Evolutionary conservation across 2,888 invertebrate genomes (phyloP).

Genomic region (Lasioglossum leucozonium): DNA sequence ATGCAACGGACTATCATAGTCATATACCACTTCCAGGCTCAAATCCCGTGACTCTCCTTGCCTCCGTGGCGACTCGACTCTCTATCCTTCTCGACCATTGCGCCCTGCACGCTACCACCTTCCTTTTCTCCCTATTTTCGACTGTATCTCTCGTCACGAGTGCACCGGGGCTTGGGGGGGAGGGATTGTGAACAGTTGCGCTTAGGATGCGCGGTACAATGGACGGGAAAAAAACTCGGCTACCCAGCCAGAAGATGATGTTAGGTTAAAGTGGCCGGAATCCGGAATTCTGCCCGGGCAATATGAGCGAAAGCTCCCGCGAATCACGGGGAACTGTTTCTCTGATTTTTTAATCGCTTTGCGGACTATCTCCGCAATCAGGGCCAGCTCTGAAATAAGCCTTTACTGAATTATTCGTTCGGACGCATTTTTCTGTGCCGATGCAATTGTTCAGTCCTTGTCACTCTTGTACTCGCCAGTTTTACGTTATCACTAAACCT

Average conservation of each 20-base stretch:
- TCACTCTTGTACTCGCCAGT: background rate
- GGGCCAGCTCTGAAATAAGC: background rate
- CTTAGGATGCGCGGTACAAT: constrained; percentile 53
- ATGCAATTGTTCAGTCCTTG: background rate
- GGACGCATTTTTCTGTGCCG: background rate
- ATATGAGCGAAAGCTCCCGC: constrained; percentile 27
- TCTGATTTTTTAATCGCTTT: constrained; percentile 5
- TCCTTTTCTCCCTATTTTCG: constrained; percentile 32
- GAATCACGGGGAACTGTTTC: background rate
- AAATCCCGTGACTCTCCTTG: constrained; percentile 61
- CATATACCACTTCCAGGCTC: constrained; percentile 68
- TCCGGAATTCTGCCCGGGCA: constrained; percentile 35
- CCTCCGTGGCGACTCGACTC: constrained; percentile 10
- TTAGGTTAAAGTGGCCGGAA: constrained; percentile 49
- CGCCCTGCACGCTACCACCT: background rate
- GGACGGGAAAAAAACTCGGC: constrained; percentile 41
- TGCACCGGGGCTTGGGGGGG: constrained; percentile 6
- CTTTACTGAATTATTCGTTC: background rate
- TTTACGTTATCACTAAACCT: too few relatives aligned
- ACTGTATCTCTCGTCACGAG: constrained; percentile 32
- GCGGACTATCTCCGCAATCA: background rate
- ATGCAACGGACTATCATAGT: constrained; percentile 74
- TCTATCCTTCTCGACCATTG: constrained; percentile 4
- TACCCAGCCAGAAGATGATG: constrained; percentile 57
- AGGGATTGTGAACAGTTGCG: constrained; percentile 42